These are phyloP conservation scores for Belgica antarctica DNA, from an alignment of 2,888 invertebrate genomes.

Conservation along the genomic window DNA sequence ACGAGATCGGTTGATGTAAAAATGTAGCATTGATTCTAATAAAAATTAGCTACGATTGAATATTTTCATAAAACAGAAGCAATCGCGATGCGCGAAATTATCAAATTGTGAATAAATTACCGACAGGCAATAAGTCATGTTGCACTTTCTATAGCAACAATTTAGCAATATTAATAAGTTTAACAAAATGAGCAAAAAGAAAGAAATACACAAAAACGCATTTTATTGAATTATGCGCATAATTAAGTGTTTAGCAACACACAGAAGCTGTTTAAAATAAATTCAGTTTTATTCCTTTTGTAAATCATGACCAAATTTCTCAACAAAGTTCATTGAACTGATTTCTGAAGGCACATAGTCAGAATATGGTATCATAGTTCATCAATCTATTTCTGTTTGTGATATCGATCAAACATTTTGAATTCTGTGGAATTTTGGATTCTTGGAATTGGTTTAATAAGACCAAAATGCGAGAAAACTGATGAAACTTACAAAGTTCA, in stretches of 20 bases:
- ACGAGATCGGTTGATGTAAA: neutral
- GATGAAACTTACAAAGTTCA: too few relatives aligned
- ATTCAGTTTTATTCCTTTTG: too few relatives aligned
- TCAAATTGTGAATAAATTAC: constrained; percentile 4
- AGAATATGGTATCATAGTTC: constrained; percentile 9
- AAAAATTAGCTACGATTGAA: neutral
- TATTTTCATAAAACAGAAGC: neutral
- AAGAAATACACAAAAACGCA: too few relatives aligned
- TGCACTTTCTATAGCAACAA: too few relatives aligned
- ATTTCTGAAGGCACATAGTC: neutral
- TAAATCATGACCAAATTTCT: too few relatives aligned
- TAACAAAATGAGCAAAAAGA: too few relatives aligned
- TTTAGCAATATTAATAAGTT: too few relatives aligned
- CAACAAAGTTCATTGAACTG: neutral
- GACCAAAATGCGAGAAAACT: neutral
- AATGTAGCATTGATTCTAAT: neutral
- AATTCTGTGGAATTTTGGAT: neutral
- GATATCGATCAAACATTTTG: neutral
- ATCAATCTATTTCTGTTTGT: neutral
- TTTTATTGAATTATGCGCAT: constrained; percentile 15
- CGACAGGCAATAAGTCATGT: neutral
- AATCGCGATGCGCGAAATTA: constrained; percentile 4
- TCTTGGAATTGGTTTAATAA: constrained; percentile 1
- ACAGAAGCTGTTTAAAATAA: too few relatives aligned
- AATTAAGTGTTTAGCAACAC: too few relatives aligned